Conservation (phyloP, 1,140 invertebrate genomes). For the Drosophila novamexicana region DNA sequence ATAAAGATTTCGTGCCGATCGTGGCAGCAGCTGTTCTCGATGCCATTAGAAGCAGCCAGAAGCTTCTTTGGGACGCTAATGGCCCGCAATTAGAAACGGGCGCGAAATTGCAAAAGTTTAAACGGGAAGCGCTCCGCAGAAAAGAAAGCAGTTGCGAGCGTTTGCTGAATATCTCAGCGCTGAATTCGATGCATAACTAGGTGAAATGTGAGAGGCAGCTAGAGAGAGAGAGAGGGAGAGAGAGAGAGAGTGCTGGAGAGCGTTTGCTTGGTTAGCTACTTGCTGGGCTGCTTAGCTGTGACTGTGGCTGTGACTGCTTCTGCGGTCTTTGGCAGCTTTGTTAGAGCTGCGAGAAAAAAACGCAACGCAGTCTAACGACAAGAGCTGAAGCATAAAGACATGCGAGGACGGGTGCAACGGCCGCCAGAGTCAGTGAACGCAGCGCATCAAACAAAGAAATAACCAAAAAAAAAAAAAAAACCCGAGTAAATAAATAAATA, state of each 20-base stretch:
- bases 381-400: slow-evolving; percentile 80
- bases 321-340: slow-evolving; percentile 33
- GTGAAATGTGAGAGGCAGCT: slow-evolving; percentile 31
- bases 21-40: slow-evolving; percentile 36
- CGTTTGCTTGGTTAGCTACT: slow-evolving; percentile 9
- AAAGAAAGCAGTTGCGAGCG: slow-evolving; percentile 38
- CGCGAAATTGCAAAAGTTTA: slow-evolving; percentile 68
- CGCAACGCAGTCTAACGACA: slow-evolving; percentile 71
- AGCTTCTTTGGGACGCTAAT: slow-evolving; percentile 58
- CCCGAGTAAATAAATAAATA: slow-evolving; percentile 9
- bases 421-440: slow-evolving; percentile 78
- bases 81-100: slow-evolving; percentile 62
- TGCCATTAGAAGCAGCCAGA: slow-evolving; percentile 52
- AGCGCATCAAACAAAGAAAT: slow-evolving; percentile 41
- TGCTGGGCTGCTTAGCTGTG: slow-evolving; percentile 19
- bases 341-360: slow-evolving; percentile 61
- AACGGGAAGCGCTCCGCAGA: slow-evolving; percentile 56
- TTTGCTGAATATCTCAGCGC: slow-evolving; percentile 56
- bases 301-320: slow-evolving; percentile 1
- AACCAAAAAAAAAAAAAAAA: slow-evolving; percentile 30
- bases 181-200: slow-evolving; percentile 58
- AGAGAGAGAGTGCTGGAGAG: slow-evolving; percentile 27
- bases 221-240: slow-evolving; percentile 14
- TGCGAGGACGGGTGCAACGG: slow-evolving; percentile 82
- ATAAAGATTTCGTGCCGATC: slow-evolving; percentile 38